Conservation (phyloP, 2,113 vertebrate species). For the Prinia subflava region DNA sequence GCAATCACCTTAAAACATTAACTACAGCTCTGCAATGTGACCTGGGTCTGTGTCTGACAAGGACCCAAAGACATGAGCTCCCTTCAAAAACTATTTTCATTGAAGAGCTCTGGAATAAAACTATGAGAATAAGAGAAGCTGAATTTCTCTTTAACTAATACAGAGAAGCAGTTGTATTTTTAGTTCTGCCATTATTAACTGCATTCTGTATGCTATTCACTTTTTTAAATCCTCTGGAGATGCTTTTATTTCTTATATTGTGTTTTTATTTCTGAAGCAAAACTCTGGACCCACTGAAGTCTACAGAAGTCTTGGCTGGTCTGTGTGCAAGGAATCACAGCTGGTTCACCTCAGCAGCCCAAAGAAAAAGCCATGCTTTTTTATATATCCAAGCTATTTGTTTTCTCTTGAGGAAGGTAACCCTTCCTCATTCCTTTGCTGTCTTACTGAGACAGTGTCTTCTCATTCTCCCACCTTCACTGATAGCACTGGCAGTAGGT, state of each 20-base stretch:
- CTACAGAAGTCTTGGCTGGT: background rate
- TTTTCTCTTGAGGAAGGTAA: background rate
- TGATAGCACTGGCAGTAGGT: background rate
- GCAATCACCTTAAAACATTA: background rate
- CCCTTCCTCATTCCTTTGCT: background rate
- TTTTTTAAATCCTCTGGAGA: background rate
- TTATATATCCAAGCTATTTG: background rate
- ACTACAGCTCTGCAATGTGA: accelerated
- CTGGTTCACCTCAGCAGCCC: background rate
- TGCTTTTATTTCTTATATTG: background rate
- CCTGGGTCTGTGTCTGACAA: background rate
- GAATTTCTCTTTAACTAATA: background rate
- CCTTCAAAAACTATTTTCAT: background rate
- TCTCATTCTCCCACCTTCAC: background rate
- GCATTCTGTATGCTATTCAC: background rate
- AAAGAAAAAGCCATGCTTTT: background rate
- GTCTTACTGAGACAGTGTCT: background rate
- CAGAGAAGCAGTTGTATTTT: background rate
- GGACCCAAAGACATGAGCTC: background rate
- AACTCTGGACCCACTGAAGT: background rate
- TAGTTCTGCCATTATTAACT: background rate
- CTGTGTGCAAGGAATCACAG: background rate
- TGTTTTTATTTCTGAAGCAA: background rate
- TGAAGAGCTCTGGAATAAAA: background rate
- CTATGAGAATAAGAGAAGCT: background rate